These are phyloP conservation scores for Ibycter americanus DNA, from an alignment of 2,797 vertebrate species.

Conservation along the genomic window DNA sequence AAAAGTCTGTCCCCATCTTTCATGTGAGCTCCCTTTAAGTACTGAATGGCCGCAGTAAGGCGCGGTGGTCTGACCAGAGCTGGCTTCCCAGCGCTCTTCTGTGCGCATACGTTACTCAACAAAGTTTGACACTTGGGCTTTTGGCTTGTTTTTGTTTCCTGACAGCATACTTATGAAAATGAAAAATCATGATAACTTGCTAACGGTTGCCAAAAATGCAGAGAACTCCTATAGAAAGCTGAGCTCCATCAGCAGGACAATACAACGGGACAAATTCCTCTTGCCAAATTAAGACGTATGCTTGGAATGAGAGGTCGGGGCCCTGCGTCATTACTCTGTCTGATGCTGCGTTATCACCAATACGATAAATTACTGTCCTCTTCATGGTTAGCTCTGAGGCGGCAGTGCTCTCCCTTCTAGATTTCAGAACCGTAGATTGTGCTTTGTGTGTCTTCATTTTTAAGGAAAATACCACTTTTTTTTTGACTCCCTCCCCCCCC, in stretches of 20 bases:
- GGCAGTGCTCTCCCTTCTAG: background rate
- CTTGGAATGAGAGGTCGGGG: slow-evolving; percentile 24
- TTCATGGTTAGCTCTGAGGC: background rate
- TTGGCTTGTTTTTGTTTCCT: slow-evolving; percentile 20
- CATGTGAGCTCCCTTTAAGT: background rate
- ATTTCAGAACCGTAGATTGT: background rate
- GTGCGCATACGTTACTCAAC: fast-evolving
- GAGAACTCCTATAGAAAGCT: background rate
- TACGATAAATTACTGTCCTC: background rate
- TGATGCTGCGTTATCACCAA: background rate
- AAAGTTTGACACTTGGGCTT: background rate
- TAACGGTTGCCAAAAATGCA: background rate
- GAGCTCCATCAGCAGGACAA: background rate
- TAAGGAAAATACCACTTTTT: background rate
- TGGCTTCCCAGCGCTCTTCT: background rate
- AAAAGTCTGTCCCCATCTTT: background rate
- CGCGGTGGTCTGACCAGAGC: background rate
- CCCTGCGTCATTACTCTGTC: background rate
- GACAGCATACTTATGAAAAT: background rate
- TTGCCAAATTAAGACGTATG: background rate
- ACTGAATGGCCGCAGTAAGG: background rate
- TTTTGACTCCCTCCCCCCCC: background rate
- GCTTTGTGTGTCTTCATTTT: background rate
- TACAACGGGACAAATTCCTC: background rate
- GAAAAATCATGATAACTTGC: background rate